These are phyloP conservation scores for Diglossa cyanea DNA, from an alignment of 2,797 vertebrate species.

Conservation along the genomic window DNA sequence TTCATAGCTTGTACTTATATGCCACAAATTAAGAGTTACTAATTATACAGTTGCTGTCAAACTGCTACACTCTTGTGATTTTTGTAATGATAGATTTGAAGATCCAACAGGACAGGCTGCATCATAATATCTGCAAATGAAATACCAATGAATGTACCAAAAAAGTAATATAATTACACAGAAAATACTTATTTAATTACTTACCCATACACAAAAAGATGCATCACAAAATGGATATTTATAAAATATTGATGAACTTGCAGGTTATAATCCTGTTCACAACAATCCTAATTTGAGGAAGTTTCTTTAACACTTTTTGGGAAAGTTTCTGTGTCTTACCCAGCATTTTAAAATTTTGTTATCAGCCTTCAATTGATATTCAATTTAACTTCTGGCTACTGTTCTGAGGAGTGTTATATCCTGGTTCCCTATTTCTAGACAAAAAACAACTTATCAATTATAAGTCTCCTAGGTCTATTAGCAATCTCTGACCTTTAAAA, in stretches of 20 bases:
- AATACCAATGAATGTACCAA: not conserved
- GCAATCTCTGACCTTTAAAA: not conserved
- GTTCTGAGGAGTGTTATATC: not conserved
- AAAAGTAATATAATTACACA: not conserved
- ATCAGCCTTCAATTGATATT: not conserved
- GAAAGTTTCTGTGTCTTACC: not conserved
- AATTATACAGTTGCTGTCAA: constrained; percentile 1
- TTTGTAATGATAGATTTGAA: constrained; percentile 36
- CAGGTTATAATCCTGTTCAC: not conserved
- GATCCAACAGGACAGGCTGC: not conserved
- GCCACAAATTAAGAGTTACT: not conserved
- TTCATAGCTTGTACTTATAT: not conserved
- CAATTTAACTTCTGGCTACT: not conserved
- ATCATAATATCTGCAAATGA: not conserved
- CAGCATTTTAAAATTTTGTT: not conserved
- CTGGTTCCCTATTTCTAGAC: not conserved
- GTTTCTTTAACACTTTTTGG: not conserved
- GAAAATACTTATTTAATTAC: not conserved
- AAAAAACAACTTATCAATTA: not conserved
- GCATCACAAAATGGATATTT: not conserved
- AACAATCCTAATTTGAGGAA: not conserved
- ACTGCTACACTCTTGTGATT: not conserved
- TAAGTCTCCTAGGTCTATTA: not conserved
- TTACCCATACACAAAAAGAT: not conserved
- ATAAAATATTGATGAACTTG: not conserved